phyloP scores from a whole-genome alignment of 1,140 invertebrate species.

The Monochamus saltuarius region DNA sequence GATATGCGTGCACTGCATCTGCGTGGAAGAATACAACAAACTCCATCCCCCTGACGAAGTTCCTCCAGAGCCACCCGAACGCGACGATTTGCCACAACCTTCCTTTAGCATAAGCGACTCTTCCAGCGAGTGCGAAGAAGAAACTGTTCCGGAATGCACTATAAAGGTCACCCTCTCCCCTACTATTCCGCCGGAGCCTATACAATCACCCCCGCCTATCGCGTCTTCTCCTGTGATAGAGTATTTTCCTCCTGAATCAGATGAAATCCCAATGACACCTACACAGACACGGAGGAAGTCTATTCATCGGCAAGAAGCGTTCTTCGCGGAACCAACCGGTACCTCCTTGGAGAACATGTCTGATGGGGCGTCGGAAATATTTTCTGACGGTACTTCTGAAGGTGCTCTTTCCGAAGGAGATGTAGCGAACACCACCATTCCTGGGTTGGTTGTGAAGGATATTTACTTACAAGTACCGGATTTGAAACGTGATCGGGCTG shows the following conservation, averaged over 20 bases:
- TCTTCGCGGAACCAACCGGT: slow-evolving; percentile 69
- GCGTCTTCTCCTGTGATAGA: slow-evolving; percentile 52
- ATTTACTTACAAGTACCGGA: slow-evolving; percentile 82
- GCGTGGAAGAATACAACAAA: slow-evolving; percentile 62
- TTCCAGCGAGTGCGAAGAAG: slow-evolving; percentile 52
- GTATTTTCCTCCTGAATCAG: slow-evolving; percentile 52
- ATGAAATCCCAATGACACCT: slow-evolving; percentile 29
- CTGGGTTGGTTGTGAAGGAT: slow-evolving; percentile 60
- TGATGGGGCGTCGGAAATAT: slow-evolving; percentile 58
- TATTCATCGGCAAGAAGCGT: slow-evolving; percentile 76
- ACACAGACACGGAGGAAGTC: slow-evolving; percentile 57
- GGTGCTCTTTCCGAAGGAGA: slow-evolving; percentile 54
- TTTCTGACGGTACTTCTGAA: slow-evolving; percentile 54
- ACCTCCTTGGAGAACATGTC: slow-evolving; percentile 65
- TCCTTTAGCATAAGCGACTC: slow-evolving; percentile 60
- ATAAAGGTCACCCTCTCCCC: slow-evolving; percentile 72
- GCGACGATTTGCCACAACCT: slow-evolving; percentile 45
- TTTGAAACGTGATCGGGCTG: slow-evolving; percentile 76
- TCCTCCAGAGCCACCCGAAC: slow-evolving; percentile 50
- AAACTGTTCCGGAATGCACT: slow-evolving; percentile 52
- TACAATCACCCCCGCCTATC: slow-evolving; percentile 53
- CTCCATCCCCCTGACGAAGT: slow-evolving; percentile 56
- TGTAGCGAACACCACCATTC: slow-evolving; percentile 43
- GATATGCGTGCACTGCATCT: slow-evolving; percentile 65
- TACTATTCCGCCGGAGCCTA: slow-evolving; percentile 50